A percentile compares a stretch with the other conserved stretches of the same genome.
Evolutionary conservation across 2,113 vertebrate genomes (phyloP).

Genomic region (Orthonyx spaldingii): DNA sequence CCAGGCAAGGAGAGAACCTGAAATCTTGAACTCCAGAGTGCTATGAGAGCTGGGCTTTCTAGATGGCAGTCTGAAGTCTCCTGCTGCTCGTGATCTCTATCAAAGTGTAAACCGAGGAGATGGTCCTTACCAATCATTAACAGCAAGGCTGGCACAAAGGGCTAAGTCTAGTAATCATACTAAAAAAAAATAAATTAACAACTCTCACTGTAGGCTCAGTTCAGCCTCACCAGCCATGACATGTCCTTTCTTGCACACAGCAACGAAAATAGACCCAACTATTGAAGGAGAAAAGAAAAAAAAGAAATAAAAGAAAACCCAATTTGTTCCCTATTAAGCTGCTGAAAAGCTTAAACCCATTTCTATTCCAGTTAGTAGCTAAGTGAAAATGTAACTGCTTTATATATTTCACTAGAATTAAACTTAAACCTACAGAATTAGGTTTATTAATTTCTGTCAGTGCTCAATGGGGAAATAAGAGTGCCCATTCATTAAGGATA

Average conservation of each 20-base stretch:
- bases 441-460: conserved; percentile 87
- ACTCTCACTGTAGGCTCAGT: neutral
- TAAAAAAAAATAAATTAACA: conserved; percentile 20
- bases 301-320: conserved; percentile 48
- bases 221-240: conserved; percentile 25
- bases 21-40: neutral
- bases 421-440: conserved; percentile 87
- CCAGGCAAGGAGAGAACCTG: neutral
- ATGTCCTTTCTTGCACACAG: conserved; percentile 30
- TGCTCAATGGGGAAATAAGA: conserved; percentile 82
- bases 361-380: conserved; percentile 70
- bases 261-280: conserved; percentile 31
- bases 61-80: conserved; percentile 43
- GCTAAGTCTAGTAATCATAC: conserved; percentile 62
- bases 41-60: conserved; percentile 12
- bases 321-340: conserved; percentile 67
- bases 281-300: neutral
- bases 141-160: conserved; percentile 57
- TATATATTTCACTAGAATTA: conserved; percentile 87
- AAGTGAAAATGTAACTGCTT: conserved; percentile 83
- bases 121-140: conserved; percentile 72
- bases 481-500: conserved; percentile 80
- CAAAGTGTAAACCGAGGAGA: conserved; percentile 69
- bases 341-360: conserved; percentile 66
- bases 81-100: conserved; percentile 45